Base-by-base conservation (phyloP, 2,888 invertebrate genomes). In the Melinopterus prodromus region DNA sequence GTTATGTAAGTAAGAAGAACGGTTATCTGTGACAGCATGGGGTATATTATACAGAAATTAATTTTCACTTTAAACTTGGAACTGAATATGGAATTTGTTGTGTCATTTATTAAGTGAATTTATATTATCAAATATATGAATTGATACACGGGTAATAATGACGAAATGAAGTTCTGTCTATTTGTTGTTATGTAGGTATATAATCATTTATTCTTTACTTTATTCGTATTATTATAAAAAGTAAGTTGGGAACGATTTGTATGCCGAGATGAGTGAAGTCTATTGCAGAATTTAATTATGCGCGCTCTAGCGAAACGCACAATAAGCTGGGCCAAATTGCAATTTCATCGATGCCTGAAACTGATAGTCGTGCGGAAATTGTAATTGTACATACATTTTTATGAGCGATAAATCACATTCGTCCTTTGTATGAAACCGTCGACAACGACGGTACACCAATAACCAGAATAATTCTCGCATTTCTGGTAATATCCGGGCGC, bases 331-430 rank as follows among this genome's bases (percentile, higher is more conserved):
- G 74, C 14, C 26, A 37, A 37, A 74, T 74, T 74, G 37, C 35
- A 37, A 36, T 74, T 74, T 74, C 74, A 74, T 74, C 74, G 74
- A 74, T 35, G 74, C 36, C 37, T 36, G 36, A 9, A 74, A 37
- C 74, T 36, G 74, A n/a, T 36, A 37, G 35, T 74, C 37, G n/a
- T 6, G n/a, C 74, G 74, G 74, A 74, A 74, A 74, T 74, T 37
- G 74, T 74, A 74, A 74, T 74, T 74, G 74, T 74, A 74, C 74
- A 74, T 74, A 74, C 74, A 74, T 74, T 74, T 74, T 74, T 74
- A 74, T 74, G 74, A 74, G 37, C 74, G 36, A 74, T 74, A 74
- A 74, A 74, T 74, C 74, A 74, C 74, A 35, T 36, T n/a, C 74
- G 74, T 16, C 15, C 35, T 74, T 74, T 74, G 74, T 74, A 53